Evolutionary conservation across 2,888 invertebrate genomes (phyloP).

Genomic region (Byasa hedistus): DNA sequence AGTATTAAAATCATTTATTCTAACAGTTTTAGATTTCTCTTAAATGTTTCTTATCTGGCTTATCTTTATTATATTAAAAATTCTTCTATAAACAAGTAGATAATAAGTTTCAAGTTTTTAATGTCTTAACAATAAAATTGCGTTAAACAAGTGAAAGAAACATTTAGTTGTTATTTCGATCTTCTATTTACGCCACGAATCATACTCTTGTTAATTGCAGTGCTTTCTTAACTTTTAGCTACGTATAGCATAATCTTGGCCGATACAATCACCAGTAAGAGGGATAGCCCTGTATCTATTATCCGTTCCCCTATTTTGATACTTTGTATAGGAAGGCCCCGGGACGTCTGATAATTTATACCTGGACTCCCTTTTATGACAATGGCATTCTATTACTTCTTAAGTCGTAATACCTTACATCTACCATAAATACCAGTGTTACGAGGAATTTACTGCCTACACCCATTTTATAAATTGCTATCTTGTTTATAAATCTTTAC

Average conservation of each 20-base stretch:
- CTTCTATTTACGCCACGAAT: neutral
- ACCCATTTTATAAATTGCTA: constrained; percentile 26
- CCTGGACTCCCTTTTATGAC: constrained; percentile 28
- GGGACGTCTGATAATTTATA: constrained; percentile 25
- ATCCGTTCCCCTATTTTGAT: constrained; percentile 16
- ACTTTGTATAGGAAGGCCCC: constrained; percentile 17
- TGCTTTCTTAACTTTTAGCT: neutral
- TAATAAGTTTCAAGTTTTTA: too few relatives aligned
- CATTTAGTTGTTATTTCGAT: neutral
- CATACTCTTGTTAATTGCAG: neutral
- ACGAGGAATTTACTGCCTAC: constrained; percentile 27
- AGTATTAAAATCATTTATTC: too few relatives aligned
- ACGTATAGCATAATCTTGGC: neutral
- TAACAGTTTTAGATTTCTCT: too few relatives aligned
- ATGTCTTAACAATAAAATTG: too few relatives aligned
- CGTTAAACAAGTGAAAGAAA: too few relatives aligned
- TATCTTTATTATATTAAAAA: too few relatives aligned
- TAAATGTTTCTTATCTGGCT: too few relatives aligned
- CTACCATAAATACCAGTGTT: constrained; percentile 30
- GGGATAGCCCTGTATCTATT: constrained; percentile 5
- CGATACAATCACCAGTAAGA: constrained; percentile 3
- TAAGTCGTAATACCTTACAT: constrained; percentile 28
- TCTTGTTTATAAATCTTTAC: constrained; percentile 26
- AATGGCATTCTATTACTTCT: constrained; percentile 29
- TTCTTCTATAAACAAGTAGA: too few relatives aligned